These are phyloP conservation scores for Coleophora deauratella DNA, from an alignment of 2,888 invertebrate species.

Conservation along the genomic window DNA sequence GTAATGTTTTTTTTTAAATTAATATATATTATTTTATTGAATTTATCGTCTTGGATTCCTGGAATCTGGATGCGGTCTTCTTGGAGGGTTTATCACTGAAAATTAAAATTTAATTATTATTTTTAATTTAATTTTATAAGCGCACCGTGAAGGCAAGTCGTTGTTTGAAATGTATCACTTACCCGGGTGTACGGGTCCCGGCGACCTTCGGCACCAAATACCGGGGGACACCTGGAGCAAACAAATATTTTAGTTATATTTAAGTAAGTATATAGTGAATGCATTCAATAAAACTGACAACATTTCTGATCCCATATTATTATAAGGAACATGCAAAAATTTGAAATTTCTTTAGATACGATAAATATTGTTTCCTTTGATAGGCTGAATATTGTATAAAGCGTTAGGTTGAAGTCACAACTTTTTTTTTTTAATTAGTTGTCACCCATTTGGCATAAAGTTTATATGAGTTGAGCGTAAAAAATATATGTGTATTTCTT, in stretches of 20 bases:
- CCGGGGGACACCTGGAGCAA: slow-evolving; percentile 47
- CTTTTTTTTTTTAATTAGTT: too few species aligned
- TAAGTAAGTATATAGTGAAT: neutral
- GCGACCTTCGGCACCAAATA: slow-evolving; percentile 53
- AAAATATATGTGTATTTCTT: too few species aligned
- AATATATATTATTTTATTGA: too few species aligned
- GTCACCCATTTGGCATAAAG: too few species aligned
- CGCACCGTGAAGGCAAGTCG: neutral
- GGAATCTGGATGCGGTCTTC: slow-evolving; percentile 48
- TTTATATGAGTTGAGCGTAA: too few species aligned
- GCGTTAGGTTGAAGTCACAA: neutral
- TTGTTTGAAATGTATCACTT: slow-evolving; percentile 4
- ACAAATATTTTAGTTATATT: neutral
- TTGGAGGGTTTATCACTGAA: slow-evolving; percentile 45
- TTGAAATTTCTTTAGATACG: neutral
- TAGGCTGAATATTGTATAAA: neutral
- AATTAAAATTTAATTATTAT: slow-evolving; percentile 3
- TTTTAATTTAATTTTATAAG: too few species aligned
- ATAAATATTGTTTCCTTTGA: neutral
- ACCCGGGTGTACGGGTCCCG: slow-evolving; percentile 52
- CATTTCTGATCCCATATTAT: neutral
- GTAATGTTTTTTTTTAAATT: too few species aligned
- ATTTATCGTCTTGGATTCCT: slow-evolving; percentile 42
- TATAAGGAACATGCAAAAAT: neutral
- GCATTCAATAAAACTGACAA: neutral